These are phyloP conservation scores for Alca torda DNA, from an alignment of 2,797 vertebrate genomes.

Conservation along the genomic window DNA sequence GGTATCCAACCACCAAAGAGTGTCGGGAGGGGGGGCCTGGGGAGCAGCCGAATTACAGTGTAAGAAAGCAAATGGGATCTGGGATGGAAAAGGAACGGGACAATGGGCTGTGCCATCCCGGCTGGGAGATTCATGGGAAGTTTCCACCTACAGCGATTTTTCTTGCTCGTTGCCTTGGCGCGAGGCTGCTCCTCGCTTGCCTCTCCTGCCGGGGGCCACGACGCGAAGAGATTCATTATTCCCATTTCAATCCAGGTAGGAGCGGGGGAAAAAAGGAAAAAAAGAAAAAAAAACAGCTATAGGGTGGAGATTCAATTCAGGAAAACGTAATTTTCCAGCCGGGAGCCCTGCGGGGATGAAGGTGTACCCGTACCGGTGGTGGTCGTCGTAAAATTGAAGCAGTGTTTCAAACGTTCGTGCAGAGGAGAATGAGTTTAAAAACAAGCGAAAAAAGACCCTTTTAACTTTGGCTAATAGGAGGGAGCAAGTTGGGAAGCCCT, in stretches of 20 bases:
- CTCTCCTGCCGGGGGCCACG: background rate
- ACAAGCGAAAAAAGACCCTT: background rate
- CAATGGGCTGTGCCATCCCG: background rate
- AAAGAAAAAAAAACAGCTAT: accelerated
- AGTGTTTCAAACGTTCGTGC: background rate
- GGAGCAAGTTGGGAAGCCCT: background rate
- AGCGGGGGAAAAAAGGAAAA: too few species aligned
- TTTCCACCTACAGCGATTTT: background rate
- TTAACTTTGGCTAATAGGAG: background rate
- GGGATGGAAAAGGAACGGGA: background rate
- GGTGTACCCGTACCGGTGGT: accelerated
- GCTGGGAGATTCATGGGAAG: too few species aligned
- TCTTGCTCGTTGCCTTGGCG: background rate
- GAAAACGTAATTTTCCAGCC: background rate
- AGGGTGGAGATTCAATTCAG: background rate
- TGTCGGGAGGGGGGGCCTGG: background rate
- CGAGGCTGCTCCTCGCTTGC: background rate
- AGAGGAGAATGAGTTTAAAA: background rate
- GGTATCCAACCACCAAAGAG: background rate
- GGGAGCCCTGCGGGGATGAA: background rate
- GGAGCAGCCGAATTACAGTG: accelerated
- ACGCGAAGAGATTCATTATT: background rate
- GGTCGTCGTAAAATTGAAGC: background rate
- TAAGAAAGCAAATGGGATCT: background rate
- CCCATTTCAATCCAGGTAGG: background rate